Conservation (phyloP, 2,113 vertebrate genomes). For the Cathartes aura region DNA sequence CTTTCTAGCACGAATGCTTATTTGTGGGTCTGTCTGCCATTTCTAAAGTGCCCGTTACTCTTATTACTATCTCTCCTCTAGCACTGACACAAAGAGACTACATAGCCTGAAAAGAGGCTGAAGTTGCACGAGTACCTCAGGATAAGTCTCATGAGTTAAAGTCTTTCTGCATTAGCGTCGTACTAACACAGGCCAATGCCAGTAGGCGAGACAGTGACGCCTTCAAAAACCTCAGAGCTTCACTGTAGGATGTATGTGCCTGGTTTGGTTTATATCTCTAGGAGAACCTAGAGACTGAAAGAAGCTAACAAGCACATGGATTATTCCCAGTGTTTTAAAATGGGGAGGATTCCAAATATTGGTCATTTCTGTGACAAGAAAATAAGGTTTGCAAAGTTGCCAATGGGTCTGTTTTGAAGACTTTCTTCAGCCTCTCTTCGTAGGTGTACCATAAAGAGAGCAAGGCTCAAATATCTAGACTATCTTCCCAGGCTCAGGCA, state of each 20-base stretch:
- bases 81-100: background rate
- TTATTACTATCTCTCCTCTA: background rate
- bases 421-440: background rate
- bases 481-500: background rate
- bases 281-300: background rate
- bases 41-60: background rate
- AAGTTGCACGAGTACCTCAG: background rate
- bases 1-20: background rate
- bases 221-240: background rate
- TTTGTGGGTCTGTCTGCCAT: background rate
- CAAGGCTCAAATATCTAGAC: background rate
- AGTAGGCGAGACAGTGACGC: accelerated
- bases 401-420: background rate
- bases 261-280: background rate
- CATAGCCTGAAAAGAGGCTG: background rate
- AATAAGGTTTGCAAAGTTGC: background rate
- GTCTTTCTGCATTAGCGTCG: background rate
- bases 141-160: background rate
- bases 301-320: background rate
- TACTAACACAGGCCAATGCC: background rate
- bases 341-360: background rate
- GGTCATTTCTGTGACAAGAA: background rate
- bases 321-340: background rate
- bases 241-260: background rate
- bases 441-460: background rate